Evolutionary conservation across 2,888 invertebrate species (phyloP).

Genomic region (Boloria euphrosyne): DNA sequence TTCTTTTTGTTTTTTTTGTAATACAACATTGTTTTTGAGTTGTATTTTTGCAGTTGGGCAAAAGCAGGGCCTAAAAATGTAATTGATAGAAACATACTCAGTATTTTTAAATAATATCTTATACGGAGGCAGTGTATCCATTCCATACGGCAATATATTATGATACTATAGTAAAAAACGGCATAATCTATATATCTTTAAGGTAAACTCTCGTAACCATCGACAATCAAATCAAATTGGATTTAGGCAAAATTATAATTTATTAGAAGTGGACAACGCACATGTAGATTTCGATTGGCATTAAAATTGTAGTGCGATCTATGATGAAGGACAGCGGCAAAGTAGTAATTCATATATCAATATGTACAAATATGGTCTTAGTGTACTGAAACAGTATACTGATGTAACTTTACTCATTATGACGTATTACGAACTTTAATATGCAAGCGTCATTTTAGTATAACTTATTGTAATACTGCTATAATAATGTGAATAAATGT

Average conservation of each 20-base stretch:
- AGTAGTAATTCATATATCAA: too few relatives aligned
- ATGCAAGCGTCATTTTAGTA: not conserved
- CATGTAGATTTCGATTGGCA: conserved; percentile 15
- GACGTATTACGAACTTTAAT: not conserved
- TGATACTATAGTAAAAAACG: conserved; percentile 10
- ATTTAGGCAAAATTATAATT: conserved; percentile 22
- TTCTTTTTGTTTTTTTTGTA: too few relatives aligned
- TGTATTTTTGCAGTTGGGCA: too few relatives aligned
- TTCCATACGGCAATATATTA: conserved; percentile 3
- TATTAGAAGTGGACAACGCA: conserved; percentile 15
- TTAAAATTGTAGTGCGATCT: not conserved
- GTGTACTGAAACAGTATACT: too few relatives aligned
- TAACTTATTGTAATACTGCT: conserved; percentile 3
- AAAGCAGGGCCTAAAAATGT: too few relatives aligned
- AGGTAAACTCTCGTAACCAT: not conserved
- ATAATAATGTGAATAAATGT: conserved; percentile 12
- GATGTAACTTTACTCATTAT: not conserved
- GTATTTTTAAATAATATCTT: conserved; percentile 43
- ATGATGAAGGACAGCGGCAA: not conserved
- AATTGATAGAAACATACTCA: not conserved
- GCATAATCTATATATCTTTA: not conserved
- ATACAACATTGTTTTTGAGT: too few relatives aligned
- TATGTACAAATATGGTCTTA: too few relatives aligned
- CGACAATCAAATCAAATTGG: conserved; percentile 25
- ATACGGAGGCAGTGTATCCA: conserved; percentile 5